phyloP scores from a whole-genome alignment of 2,888 invertebrate species.

The Pimpla rufipes region DNA sequence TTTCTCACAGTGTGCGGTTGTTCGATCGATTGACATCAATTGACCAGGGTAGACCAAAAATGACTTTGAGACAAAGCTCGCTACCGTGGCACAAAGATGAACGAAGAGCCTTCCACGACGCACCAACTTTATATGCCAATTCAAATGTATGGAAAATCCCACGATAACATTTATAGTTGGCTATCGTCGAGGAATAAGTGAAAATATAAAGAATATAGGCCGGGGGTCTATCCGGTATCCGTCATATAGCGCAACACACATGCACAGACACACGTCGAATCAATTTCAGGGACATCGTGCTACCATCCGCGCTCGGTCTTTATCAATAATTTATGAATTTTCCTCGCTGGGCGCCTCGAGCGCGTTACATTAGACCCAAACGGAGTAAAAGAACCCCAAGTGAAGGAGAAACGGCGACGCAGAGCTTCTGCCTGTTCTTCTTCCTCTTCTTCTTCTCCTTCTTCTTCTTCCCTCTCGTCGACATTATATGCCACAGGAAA shows the following conservation, averaged over 20 bases:
- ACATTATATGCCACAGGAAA: background rate
- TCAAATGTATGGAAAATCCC: constrained; percentile 79
- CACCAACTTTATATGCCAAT: constrained; percentile 78
- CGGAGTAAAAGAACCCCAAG: constrained; percentile 21
- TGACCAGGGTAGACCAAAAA: too few relatives aligned
- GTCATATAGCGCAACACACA: background rate
- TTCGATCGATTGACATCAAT: too few relatives aligned
- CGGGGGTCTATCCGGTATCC: background rate
- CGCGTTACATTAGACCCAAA: constrained; percentile 44
- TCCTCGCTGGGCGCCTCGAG: constrained; percentile 52
- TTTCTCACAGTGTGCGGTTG: too few relatives aligned
- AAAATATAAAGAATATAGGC: constrained; percentile 68
- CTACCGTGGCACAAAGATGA: background rate
- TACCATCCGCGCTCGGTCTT: constrained; percentile 53
- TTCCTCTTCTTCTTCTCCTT: constrained; percentile 15
- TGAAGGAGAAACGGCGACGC: background rate
- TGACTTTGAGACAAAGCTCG: background rate
- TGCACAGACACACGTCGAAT: constrained; percentile 30
- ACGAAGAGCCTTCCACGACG: constrained; percentile 44
- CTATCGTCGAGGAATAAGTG: constrained; percentile 75
- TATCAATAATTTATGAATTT: constrained; percentile 74
- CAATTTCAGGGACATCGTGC: constrained; percentile 67
- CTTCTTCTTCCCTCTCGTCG: constrained; percentile 1
- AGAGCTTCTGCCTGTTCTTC: background rate
- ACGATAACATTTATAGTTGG: constrained; percentile 77